phyloP scores from a whole-genome alignment of 2,888 invertebrate genomes.

The Meloe dianella region DNA sequence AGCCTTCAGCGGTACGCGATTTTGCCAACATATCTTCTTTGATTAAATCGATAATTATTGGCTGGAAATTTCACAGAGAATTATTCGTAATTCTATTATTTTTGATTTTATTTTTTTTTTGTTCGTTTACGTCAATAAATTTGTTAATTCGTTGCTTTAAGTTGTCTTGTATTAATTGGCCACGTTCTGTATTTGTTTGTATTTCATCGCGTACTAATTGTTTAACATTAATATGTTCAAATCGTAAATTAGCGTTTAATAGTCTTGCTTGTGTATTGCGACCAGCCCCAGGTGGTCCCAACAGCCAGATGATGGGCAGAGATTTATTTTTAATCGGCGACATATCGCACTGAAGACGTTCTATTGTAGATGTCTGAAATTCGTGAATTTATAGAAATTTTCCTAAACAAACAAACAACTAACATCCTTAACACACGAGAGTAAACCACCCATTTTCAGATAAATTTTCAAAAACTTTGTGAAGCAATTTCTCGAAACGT shows the following conservation, averaged over 20 bases:
- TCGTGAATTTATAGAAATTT: background rate
- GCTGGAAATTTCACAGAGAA: constrained; percentile 53
- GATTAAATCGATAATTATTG: constrained; percentile 63
- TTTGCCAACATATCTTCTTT: constrained; percentile 64
- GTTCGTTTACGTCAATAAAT: constrained; percentile 50
- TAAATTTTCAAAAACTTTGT: no score
- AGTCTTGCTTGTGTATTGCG: constrained; percentile 45
- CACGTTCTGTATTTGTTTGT: constrained; percentile 61
- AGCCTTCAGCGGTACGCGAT: constrained; percentile 60
- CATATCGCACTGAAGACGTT: constrained; percentile 52
- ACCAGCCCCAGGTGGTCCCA: constrained; percentile 55
- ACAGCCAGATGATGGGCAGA: constrained; percentile 63
- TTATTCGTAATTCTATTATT: no score
- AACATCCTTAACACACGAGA: background rate
- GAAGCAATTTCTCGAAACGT: background rate
- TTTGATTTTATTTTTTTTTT: no score
- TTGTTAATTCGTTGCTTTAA: constrained; percentile 59
- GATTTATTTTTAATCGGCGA: constrained; percentile 55
- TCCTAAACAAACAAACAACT: background rate
- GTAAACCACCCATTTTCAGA: background rate
- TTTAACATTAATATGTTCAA: constrained; percentile 46
- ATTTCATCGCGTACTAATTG: constrained; percentile 62
- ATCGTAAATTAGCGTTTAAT: constrained; percentile 42
- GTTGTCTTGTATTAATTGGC: constrained; percentile 61
- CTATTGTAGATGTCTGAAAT: constrained; percentile 20